Evolutionary conservation across 2,113 vertebrate species (phyloP).

Genomic region (Rhombomys opimus): DNA sequence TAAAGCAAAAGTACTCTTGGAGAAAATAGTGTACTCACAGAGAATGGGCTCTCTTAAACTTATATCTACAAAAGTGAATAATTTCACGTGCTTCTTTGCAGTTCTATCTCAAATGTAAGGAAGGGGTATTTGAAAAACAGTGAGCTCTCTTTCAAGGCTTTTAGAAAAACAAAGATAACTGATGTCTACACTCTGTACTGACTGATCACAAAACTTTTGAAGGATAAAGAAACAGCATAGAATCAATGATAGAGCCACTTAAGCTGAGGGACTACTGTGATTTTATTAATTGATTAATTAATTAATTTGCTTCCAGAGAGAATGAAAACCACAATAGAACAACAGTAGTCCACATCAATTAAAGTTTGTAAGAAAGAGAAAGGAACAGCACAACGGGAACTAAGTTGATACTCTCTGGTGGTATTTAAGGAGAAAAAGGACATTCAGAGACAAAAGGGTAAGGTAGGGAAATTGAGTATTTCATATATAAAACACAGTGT

Average conservation of each 20-base stretch:
- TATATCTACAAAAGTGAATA: conserved; percentile 8
- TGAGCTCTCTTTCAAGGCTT: background rate
- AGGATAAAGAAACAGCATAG: conserved; percentile 11
- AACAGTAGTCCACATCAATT: background rate
- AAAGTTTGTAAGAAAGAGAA: conserved; percentile 46
- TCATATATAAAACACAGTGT: background rate
- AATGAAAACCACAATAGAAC: background rate
- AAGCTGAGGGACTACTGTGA: background rate
- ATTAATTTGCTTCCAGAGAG: background rate
- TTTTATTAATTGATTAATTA: background rate
- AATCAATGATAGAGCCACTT: background rate
- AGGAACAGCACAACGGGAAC: conserved; percentile 52
- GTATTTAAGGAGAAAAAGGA: conserved; percentile 39
- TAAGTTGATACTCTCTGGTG: conserved; percentile 30
- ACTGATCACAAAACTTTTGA: conserved; percentile 9
- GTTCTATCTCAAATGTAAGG: background rate
- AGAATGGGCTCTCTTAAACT: background rate
- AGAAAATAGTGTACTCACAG: background rate
- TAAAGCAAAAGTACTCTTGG: background rate
- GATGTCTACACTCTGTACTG: background rate
- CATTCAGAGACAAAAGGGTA: conserved; percentile 62
- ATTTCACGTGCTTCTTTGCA: conserved; percentile 12
- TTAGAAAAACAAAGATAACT: conserved; percentile 25
- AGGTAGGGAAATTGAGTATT: background rate
- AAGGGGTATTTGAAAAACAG: conserved; percentile 16